Evolutionary conservation across 2,113 vertebrate genomes (phyloP).

Genomic region (Menura novaehollandiae): DNA sequence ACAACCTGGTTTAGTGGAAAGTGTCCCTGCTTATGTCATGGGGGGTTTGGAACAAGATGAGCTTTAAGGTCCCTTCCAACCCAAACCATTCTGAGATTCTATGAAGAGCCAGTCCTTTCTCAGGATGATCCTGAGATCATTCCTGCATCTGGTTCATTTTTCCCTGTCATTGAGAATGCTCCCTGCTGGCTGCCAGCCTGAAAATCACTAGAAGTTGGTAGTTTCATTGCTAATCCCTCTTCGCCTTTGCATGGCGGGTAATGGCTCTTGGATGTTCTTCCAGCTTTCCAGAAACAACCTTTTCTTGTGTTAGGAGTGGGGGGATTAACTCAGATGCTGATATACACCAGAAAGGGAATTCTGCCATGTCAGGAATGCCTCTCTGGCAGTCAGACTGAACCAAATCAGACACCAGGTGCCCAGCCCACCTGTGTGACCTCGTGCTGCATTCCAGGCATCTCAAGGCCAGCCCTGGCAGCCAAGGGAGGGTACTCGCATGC

Average conservation of each 20-base stretch:
- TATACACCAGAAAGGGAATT: background rate
- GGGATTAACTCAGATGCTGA: background rate
- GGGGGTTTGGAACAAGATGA: background rate
- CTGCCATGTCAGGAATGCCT: background rate
- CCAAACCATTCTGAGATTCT: background rate
- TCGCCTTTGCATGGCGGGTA: background rate
- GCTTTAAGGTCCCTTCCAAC: background rate
- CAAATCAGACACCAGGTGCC: background rate
- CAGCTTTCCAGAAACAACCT: background rate
- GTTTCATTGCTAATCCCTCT: background rate
- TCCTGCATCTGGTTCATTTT: background rate
- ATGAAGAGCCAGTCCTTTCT: background rate
- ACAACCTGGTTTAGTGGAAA: background rate
- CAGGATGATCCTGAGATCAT: background rate
- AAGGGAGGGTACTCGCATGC: too few species aligned
- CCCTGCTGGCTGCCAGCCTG: background rate
- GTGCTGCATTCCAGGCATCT: fast-evolving
- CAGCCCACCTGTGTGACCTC: fast-evolving
- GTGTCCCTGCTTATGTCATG: background rate
- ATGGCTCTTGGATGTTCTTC: background rate
- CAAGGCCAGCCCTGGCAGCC: background rate
- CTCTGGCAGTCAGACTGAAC: background rate
- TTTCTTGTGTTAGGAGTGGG: background rate
- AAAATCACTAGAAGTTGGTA: background rate
- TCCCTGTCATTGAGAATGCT: background rate